Evolutionary conservation across 2,888 invertebrate species (phyloP).

Genomic region (Xestia c-nigrum): DNA sequence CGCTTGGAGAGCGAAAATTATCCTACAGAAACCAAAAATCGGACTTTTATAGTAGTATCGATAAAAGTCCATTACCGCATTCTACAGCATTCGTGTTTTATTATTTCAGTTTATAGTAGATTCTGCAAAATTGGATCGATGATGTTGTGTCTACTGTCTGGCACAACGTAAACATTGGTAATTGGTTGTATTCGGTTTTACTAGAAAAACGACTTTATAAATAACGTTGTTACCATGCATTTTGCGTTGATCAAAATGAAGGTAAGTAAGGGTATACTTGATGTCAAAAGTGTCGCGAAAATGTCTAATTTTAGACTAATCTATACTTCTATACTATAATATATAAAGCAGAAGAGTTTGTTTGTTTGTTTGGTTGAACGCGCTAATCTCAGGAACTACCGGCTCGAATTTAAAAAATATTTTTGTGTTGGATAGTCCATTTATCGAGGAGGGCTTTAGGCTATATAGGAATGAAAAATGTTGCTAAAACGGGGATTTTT

Average conservation of each 20-base stretch:
- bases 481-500: no score
- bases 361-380: no score
- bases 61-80: background rate
- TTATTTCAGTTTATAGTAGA: background rate
- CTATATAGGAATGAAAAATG: no score
- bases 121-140: slow-evolving; percentile 15
- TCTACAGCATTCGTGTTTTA: background rate
- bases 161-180: slow-evolving; percentile 14
- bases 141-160: slow-evolving; percentile 18
- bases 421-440: no score
- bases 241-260: background rate
- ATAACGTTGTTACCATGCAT: background rate
- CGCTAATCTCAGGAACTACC: no score
- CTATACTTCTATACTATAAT: no score
- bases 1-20: background rate
- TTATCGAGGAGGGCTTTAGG: no score
- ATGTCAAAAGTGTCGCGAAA: background rate
- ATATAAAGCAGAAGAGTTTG: no score
- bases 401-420: no score
- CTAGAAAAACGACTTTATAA: background rate
- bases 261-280: background rate
- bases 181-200: background rate
- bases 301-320: no score
- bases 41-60: background rate
- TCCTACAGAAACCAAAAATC: background rate